These are phyloP conservation scores for Falco columbarius DNA, from an alignment of 2,797 vertebrate genomes.

Conservation along the genomic window DNA sequence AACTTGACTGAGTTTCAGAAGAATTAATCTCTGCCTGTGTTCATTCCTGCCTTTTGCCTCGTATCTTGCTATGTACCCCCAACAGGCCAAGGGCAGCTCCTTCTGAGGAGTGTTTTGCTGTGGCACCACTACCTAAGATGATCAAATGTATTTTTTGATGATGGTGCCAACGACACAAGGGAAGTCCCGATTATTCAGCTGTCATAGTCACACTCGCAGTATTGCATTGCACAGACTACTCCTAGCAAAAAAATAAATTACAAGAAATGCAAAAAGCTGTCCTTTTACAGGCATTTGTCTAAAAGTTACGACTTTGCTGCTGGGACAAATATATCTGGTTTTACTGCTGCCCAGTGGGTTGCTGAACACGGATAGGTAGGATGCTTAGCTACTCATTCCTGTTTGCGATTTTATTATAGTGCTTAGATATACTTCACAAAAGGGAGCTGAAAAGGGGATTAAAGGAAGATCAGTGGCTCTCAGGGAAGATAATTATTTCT, in stretches of 20 bases:
- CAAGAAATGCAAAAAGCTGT: neutral
- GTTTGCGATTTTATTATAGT: neutral
- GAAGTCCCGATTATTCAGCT: neutral
- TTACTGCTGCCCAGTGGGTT: neutral
- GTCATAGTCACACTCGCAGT: neutral
- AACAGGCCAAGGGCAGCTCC: neutral
- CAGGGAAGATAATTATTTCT: slow-evolving; percentile 39
- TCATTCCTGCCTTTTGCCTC: neutral
- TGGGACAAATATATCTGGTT: neutral
- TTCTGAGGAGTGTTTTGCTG: neutral
- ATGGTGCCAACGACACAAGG: neutral
- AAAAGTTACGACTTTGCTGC: neutral
- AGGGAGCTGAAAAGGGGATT: slow-evolving; percentile 26
- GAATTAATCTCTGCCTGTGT: neutral
- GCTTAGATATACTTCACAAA: neutral
- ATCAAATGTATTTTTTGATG: neutral
- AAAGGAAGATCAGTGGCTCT: slow-evolving; percentile 32
- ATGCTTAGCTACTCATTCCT: neutral
- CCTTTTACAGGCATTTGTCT: neutral
- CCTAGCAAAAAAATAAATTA: neutral
- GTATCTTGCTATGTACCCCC: neutral
- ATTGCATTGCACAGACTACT: neutral
- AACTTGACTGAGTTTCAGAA: neutral
- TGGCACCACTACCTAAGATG: neutral
- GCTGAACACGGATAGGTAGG: neutral